Conservation (phyloP, 2,113 vertebrate genomes). For the Solenodon paradoxus region DNA sequence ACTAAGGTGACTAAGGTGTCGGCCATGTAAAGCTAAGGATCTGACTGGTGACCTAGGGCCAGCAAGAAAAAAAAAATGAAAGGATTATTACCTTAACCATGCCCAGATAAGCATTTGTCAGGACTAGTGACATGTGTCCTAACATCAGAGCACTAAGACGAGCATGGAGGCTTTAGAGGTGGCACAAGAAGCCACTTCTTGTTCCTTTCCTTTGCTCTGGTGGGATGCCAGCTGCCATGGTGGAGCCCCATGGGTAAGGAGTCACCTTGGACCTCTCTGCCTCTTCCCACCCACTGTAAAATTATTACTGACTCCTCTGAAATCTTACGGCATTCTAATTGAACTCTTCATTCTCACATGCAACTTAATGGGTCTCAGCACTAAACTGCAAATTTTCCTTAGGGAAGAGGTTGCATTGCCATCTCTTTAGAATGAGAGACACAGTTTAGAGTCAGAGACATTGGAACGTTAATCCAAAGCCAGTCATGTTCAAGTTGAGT, state of each 20-base stretch:
- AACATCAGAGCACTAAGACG: no score
- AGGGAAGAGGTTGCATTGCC: neutral
- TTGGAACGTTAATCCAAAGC: neutral
- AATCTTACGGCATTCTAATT: neutral
- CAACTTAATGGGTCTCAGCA: neutral
- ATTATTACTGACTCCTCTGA: neutral
- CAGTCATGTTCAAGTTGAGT: neutral
- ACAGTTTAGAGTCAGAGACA: neutral
- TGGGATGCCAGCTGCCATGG: neutral
- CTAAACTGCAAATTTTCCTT: neutral
- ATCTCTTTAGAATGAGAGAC: neutral
- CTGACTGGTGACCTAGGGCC: no score
- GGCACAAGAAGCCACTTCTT: neutral
- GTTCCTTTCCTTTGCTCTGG: neutral
- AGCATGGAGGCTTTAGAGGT: no score
- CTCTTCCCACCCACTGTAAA: neutral
- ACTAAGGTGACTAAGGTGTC: no score
- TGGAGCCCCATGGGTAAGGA: rapidly evolving
- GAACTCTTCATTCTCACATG: neutral
- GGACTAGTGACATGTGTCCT: no score
- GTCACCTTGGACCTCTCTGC: neutral
- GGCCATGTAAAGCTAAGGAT: no score
- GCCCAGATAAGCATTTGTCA: neutral
- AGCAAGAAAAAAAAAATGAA: neutral
- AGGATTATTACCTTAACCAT: neutral